Conservation (phyloP, 2,797 vertebrate species). For the Parauchenoglanis punctatus region DNA sequence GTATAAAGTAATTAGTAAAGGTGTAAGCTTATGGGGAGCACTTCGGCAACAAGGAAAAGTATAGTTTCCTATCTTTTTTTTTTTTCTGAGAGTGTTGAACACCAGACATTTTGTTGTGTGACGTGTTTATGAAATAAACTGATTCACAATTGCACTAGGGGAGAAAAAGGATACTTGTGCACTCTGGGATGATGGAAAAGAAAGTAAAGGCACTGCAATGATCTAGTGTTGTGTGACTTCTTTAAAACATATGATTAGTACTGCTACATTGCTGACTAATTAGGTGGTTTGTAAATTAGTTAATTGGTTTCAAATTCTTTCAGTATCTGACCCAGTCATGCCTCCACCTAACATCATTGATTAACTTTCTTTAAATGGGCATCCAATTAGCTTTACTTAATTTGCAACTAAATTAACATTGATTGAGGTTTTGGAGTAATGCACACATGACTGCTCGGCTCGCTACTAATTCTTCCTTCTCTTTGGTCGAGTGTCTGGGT, state of each 20-base stretch:
- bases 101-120: background rate
- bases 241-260: background rate
- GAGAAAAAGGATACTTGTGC: constrained; percentile 12
- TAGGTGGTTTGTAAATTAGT: constrained; percentile 27
- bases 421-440: constrained; percentile 3
- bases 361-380: constrained; percentile 10
- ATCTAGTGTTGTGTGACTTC: constrained; percentile 26
- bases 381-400: constrained; percentile 5
- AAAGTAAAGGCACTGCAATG: constrained; percentile 51
- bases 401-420: constrained; percentile 17
- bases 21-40: background rate
- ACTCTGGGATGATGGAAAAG: constrained; percentile 14
- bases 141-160: constrained; percentile 11
- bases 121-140: constrained; percentile 17
- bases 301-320: constrained; percentile 33
- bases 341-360: background rate
- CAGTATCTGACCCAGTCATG: constrained; percentile 27
- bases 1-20: background rate
- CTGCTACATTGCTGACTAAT: constrained; percentile 7
- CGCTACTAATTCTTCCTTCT: background rate
- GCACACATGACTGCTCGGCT: background rate
- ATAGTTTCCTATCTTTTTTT: background rate
- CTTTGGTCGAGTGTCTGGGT: background rate
- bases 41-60: background rate
- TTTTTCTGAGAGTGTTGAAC: background rate